Conservation (phyloP, 2,888 invertebrate genomes). For the Leucophora obtusa region DNA sequence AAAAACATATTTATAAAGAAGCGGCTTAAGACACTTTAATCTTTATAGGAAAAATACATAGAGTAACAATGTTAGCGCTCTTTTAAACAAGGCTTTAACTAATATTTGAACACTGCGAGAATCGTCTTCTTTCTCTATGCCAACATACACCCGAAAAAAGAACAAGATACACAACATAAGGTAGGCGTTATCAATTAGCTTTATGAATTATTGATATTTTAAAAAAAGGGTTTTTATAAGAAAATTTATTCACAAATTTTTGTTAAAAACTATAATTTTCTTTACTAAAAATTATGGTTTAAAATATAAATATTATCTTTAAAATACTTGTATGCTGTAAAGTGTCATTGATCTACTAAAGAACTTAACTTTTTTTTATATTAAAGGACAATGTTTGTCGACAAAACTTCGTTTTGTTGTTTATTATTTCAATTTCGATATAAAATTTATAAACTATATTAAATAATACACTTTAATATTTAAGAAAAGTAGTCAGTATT, state of each 20-base stretch:
- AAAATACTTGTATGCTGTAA: slow-evolving; percentile 8
- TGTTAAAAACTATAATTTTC: slow-evolving; percentile 60
- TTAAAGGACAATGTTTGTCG: not conserved
- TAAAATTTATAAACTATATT: slow-evolving; percentile 10
- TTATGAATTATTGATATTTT: slow-evolving; percentile 76
- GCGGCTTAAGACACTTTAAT: slow-evolving; percentile 55
- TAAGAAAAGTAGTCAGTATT: not conserved
- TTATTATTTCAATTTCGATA: slow-evolving; percentile 10
- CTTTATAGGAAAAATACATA: slow-evolving; percentile 39
- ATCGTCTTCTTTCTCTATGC: not conserved
- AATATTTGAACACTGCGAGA: slow-evolving; percentile 61
- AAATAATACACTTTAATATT: not conserved
- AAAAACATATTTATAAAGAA: slow-evolving; percentile 25
- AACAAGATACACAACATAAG: slow-evolving; percentile 55
- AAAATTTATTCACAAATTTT: slow-evolving; percentile 55
- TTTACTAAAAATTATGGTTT: slow-evolving; percentile 60
- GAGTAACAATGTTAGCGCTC: slow-evolving; percentile 42
- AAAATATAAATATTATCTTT: slow-evolving; percentile 47
- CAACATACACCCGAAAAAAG: slow-evolving; percentile 27
- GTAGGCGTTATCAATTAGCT: slow-evolving; percentile 78
- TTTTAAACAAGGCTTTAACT: slow-evolving; percentile 53
- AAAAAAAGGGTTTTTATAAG: not conserved
- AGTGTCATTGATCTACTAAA: slow-evolving; percentile 58
- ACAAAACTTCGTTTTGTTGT: not conserved
- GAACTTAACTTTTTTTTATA: slow-evolving; percentile 1